Evolutionary conservation across 2,888 invertebrate genomes (phyloP).

Genomic region (Digitonthophagus gazella): DNA sequence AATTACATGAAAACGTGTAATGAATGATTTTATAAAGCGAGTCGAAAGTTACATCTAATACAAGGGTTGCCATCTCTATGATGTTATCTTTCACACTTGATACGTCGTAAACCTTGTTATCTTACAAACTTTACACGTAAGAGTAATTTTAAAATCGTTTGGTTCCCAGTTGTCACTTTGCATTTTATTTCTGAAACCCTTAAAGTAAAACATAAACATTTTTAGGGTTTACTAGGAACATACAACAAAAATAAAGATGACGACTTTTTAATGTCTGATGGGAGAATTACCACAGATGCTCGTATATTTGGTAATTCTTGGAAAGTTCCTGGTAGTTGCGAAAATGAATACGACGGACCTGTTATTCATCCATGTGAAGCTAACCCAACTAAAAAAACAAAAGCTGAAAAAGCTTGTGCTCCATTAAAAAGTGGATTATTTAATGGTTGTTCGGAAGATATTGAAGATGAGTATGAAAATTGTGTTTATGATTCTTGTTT

Average conservation of each 20-base stretch:
- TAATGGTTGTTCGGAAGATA: slow-evolving; percentile 2
- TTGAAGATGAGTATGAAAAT: slow-evolving; percentile 12
- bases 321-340: slow-evolving; percentile 13
- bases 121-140: neutral
- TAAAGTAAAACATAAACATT: no score
- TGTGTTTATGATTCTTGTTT: slow-evolving; percentile 22
- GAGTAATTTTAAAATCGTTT: no score
- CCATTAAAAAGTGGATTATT: slow-evolving; percentile 13
- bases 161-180: no score
- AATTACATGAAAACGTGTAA: no score
- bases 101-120: no score
- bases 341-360: neutral
- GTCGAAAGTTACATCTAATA: no score
- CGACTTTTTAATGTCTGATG: slow-evolving; percentile 19
- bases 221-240: slow-evolving; percentile 19
- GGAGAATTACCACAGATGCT: neutral
- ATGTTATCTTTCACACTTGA: no score
- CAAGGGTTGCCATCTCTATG: no score
- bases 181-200: neutral
- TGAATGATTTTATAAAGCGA: no score
- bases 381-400: neutral
- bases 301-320: slow-evolving; percentile 19
- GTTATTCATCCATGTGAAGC: slow-evolving; percentile 14
- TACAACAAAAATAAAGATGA: slow-evolving; percentile 12
- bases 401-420: slow-evolving; percentile 16